Evolutionary conservation across 35 echinoderm and acorn worm genomes (phyloP).

Genomic region (Apostichopus parvimensis): DNA sequence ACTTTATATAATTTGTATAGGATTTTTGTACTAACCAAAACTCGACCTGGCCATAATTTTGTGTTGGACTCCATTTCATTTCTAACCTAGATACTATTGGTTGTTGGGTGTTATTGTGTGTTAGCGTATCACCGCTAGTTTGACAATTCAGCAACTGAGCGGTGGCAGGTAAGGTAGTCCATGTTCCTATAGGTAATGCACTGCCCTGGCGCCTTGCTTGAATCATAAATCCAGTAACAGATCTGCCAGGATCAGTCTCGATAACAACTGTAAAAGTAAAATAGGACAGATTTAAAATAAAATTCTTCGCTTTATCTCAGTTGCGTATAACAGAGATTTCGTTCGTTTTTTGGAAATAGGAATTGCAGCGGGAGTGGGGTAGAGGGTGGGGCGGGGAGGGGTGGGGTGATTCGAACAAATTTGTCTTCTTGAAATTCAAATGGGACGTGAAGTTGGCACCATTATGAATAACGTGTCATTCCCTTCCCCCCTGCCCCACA

Average conservation of each 20-base stretch:
- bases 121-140: background rate
- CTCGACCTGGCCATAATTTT: background rate
- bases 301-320: too few species aligned
- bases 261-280: background rate
- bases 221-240: background rate
- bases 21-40: background rate
- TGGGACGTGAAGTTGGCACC: too few species aligned
- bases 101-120: background rate
- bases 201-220: background rate
- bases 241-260: background rate
- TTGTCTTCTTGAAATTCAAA: too few species aligned
- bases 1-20: too few species aligned
- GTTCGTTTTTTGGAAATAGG: too few species aligned
- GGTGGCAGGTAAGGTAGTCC: background rate
- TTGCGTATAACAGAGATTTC: too few species aligned
- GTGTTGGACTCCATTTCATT: background rate
- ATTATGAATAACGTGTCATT: too few species aligned
- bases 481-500: too few species aligned
- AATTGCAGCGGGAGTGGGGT: too few species aligned
- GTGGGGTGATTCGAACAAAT: too few species aligned
- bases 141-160: background rate
- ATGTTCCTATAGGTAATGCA: background rate
- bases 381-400: too few species aligned
- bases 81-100: background rate
- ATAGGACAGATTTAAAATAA: too few species aligned